Conservation (phyloP, 2,888 invertebrate species). For the Villa cingulata region DNA sequence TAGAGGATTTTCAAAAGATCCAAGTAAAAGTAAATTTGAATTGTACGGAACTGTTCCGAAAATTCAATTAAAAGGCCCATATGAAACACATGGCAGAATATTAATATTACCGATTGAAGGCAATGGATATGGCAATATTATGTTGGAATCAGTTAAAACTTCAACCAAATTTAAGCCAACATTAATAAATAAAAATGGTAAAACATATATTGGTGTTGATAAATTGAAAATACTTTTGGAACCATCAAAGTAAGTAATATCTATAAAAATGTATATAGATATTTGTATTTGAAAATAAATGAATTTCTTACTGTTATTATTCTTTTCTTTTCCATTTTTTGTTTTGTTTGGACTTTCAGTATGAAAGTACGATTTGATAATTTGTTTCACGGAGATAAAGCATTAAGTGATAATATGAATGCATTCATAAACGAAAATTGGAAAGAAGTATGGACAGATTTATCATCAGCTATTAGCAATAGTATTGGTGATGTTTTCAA, state of each 20-base stretch:
- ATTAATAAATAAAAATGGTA: slow-evolving; percentile 22
- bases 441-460: slow-evolving; percentile 33
- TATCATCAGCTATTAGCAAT: slow-evolving; percentile 26
- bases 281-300: too few species aligned
- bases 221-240: slow-evolving; percentile 30
- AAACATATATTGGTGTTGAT: slow-evolving; percentile 24
- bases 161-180: slow-evolving; percentile 30
- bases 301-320: too few species aligned
- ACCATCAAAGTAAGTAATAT: slow-evolving; percentile 24
- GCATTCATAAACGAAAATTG: slow-evolving; percentile 37
- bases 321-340: too few species aligned
- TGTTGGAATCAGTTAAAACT: slow-evolving; percentile 26
- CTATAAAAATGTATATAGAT: too few species aligned
- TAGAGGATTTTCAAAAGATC: slow-evolving; percentile 12
- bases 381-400: slow-evolving; percentile 36
- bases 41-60: slow-evolving; percentile 21
- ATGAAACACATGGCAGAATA: slow-evolving; percentile 35
- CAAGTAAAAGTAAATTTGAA: slow-evolving; percentile 13
- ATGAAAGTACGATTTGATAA: slow-evolving; percentile 25
- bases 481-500: slow-evolving; percentile 22
- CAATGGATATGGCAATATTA: slow-evolving; percentile 30
- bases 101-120: slow-evolving; percentile 37
- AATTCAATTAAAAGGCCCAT: slow-evolving; percentile 26
- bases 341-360: slow-evolving; percentile 12
- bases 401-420: slow-evolving; percentile 36